Evolutionary conservation across 2,797 vertebrate species (phyloP), one percentile per base, ranked within the genome.

Genomic region (Phrynocephalus forsythii): DNA sequence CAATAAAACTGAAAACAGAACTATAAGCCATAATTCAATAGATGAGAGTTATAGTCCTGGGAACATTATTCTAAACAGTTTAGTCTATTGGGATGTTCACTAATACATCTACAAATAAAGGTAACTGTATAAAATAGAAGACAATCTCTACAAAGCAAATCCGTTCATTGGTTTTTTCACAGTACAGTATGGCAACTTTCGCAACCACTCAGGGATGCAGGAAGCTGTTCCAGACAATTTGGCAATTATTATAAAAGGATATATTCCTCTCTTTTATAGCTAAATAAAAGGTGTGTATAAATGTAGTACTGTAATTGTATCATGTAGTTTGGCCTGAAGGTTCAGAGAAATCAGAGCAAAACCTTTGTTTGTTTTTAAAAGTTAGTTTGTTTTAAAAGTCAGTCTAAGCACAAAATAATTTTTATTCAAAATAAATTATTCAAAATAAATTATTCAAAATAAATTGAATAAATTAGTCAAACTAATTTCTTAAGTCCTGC

Each of bases 1-100:
- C n/a, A 79, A 78, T 9, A n/a, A 3, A 30, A 30, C 16, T 72
- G 67, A 5, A 90, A 85, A 83, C 28, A 22, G 72, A 88, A 20
- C 9, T 18, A 82, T 16, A 50, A 8, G 7, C 38, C 73, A n/a
- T 5, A 8, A 86, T 71, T 75, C 87, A 22, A 75, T 9, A 44
- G 60, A 63, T 63, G 60, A 56, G 52, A 20, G 18, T 63, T 18
- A 63, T 63, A 63, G 18, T 63, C 33, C 22, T 75, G 73, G 73
- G 73, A 33, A 38, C 71, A 48, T 44, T 48, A 75, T 75, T 38
- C 73, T 22, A 75, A 72, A 22, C 76, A 80, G 68, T 82, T 11
- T 52, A 63, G 20, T 26, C 44, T 56, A 63, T 30, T 56, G 78
- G 9, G 13, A 80, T 33, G 10, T 60, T 63, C 28, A 60, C 24